These are phyloP conservation scores for Merluccius polli DNA, from an alignment of 2,797 vertebrate genomes.

Conservation along the genomic window DNA sequence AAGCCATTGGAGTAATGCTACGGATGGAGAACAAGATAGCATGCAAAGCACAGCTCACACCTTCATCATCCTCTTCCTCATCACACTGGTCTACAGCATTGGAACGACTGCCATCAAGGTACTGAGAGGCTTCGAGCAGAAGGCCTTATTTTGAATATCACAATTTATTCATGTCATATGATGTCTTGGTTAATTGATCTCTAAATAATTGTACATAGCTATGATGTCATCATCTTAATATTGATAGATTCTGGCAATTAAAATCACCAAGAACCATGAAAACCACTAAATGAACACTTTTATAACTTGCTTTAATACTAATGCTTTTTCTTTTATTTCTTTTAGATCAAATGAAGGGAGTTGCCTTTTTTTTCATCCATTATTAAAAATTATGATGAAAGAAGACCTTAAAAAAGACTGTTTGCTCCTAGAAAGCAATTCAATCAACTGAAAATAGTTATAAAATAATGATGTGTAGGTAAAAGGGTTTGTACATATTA, in stretches of 20 bases:
- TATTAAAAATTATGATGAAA: slow-evolving; percentile 16
- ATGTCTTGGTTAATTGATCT: not conserved
- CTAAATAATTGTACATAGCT: not conserved
- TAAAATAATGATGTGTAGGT: not conserved
- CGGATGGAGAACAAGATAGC: slow-evolving; percentile 57
- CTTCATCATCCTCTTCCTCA: slow-evolving; percentile 84
- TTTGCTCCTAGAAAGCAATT: not conserved
- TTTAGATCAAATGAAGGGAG: slow-evolving; percentile 50
- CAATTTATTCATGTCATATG: not conserved
- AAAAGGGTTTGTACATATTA: not conserved
- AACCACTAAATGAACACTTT: not conserved
- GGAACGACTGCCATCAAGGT: slow-evolving; percentile 82
- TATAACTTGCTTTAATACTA: not conserved
- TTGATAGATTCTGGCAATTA: not conserved
- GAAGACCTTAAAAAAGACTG: not conserved
- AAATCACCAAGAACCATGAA: not conserved
- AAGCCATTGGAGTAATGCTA: not conserved
- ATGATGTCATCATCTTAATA: not conserved
- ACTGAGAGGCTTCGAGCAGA: slow-evolving; percentile 2
- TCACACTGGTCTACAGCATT: slow-evolving; percentile 80
- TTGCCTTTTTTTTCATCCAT: not conserved
- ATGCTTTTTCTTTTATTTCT: slow-evolving; percentile 15
- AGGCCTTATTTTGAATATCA: not conserved
- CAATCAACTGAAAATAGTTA: not conserved
- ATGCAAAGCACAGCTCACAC: slow-evolving; percentile 72